Evolutionary conservation across 2,888 invertebrate genomes (phyloP).

Genomic region (Drosophila hamatofila): DNA sequence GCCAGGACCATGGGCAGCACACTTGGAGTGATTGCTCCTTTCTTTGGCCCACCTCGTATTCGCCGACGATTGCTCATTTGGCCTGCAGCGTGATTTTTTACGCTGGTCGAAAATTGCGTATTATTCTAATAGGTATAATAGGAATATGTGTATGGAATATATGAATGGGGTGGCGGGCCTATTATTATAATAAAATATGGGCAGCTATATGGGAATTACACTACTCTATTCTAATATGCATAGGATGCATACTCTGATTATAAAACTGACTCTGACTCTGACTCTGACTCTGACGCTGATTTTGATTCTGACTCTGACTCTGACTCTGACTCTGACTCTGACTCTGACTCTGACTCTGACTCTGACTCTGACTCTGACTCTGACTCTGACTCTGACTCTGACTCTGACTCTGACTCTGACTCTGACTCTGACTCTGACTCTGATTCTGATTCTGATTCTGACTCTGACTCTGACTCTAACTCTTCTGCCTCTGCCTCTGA

Average conservation of each 20-base stretch:
- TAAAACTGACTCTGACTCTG: no score
- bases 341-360: no score
- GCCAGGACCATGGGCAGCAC: slow-evolving; percentile 35
- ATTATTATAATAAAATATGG: slow-evolving; percentile 1
- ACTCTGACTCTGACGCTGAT: no score
- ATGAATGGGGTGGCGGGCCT: background rate
- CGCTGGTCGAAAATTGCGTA: slow-evolving; percentile 52
- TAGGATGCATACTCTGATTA: no score
- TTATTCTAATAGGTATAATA: slow-evolving; percentile 60
- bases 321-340: no score
- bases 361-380: no score
- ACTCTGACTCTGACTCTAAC: background rate
- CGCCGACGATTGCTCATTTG: slow-evolving; percentile 63
- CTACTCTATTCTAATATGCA: no score
- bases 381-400: background rate
- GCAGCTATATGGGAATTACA: background rate
- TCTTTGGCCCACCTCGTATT: slow-evolving; percentile 36
- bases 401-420: background rate
- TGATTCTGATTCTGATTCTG: background rate
- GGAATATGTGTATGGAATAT: background rate
- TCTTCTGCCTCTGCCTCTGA: slow-evolving; percentile 1
- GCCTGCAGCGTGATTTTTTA: slow-evolving; percentile 60
- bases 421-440: background rate
- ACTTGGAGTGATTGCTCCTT: slow-evolving; percentile 61
- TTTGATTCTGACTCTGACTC: no score